Evolutionary conservation across 2,797 vertebrate species (phyloP), one percentile per base, ranked within the genome.

Genomic region (Enoplosus armatus): DNA sequence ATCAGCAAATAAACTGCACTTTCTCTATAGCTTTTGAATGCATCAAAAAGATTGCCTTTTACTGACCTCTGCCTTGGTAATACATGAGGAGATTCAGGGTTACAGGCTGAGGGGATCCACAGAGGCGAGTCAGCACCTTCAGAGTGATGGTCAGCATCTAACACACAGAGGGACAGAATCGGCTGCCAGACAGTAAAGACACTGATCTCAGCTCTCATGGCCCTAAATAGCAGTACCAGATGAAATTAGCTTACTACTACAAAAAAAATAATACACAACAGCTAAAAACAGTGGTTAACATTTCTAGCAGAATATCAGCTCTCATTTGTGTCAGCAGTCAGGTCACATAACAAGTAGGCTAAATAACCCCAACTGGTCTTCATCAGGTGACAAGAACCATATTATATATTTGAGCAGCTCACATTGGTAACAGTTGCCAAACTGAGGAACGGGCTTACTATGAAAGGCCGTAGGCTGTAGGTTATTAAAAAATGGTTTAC

Each of bases 1-100:
- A 75, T 4, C 2, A 51, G 27, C 9, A 14, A 60, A 73, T 35
- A 58, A 3, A n/a, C 12, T 8, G 29, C 10, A 35, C 22, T 43
- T 33, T 79, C 14, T 33, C 31, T 10, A 10, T 1, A 59, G 5
- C 41, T 29, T 54, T 14, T 29, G 37, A n/a, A 72, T 0, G 39
- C 9, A 64, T 33, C n/a, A 8, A n/a, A 50, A 35, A 27, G 5
- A 22, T 50, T 27, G 12, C 8, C 18, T 55, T 66, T 64, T n/a
- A 83, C 82, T 83, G 72, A 86, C 84, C 84, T 85, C 29, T 33
- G 45, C 50, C 31, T 39, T 55, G 29, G 60, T 35, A 16, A 43
- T 43, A 26, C 29, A 50, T 8, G 37, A 82, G 41, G 53, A 45
- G 14, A 48, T 48, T 35, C 22, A 26, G 35, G 53, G 56, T 31